Evolutionary conservation across 2,113 vertebrate species (phyloP), one percentile per base, ranked within the genome.

Genomic region (Oreochromis spilurus): DNA sequence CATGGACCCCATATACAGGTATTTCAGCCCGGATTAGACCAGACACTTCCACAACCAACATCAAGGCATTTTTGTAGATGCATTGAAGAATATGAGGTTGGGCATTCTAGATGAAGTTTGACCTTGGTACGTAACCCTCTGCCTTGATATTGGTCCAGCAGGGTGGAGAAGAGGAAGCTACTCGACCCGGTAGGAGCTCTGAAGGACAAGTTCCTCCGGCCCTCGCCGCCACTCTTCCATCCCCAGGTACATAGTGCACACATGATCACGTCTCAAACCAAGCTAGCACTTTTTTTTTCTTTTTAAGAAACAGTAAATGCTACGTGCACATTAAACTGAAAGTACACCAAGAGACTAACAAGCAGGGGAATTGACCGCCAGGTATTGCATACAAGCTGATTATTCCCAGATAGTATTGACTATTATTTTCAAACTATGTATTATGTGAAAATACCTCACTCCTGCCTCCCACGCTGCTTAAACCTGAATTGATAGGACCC

Each of bases 1-100:
- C 97, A 99, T 99, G 98, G 99, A 99, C 94, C 99, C 99, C 86
- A 99, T 99, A 90, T 99, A 99, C 98, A 99, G 99, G 99, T 99
- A 99, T 97, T 97, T 96, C 96, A 95, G 87, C 96, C 89, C 97
- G 93, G 95, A 96, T 96, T 97, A 94, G 89, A 94, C 89, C 86
- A 93, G 78, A 81, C 84, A 16, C 60, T 84, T 50, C 36, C 31
- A 82, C 75, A 3, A 57, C 1, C 1, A 58, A 55, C 36, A 53
- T 58, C 9, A 82, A 29, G 2, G 7, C 1, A 6, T 86, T 83
- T n/a, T n/a, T 84, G 29, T 87, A 29, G 10, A 58, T 31, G 26
- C 52, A 45, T n/a, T 80, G 31, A 79, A 19, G 7, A 78, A 62
- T 65, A 19, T 84, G n/a, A 45, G 70, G 24, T 58, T 53, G 17